Percentiles rank a stretch among this genome's conserved stretches.
phyloP scores from a whole-genome alignment of 1,140 invertebrate species.

The Drosophila bifasciata region DNA sequence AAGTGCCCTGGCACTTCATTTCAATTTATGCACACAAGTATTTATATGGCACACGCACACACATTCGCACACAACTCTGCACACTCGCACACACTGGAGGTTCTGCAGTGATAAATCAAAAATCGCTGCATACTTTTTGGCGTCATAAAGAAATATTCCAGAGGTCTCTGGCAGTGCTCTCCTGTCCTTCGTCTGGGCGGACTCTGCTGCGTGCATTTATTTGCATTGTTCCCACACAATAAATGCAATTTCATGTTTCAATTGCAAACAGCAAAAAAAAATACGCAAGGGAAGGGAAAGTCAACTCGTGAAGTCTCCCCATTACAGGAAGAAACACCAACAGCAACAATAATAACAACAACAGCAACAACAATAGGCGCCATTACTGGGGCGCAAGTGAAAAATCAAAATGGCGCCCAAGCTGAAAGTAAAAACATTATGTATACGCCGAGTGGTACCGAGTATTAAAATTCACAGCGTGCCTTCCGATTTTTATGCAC shows the following conservation, averaged over 20 bases:
- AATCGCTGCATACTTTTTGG: constrained; percentile 74
- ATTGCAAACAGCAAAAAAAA: constrained; percentile 47
- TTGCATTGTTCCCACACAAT: constrained; percentile 59
- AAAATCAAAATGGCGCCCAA: constrained; percentile 56
- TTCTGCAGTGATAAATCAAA: constrained; percentile 65
- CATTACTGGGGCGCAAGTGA: constrained; percentile 24
- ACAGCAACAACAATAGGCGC: constrained; percentile 17
- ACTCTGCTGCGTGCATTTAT: constrained; percentile 36
- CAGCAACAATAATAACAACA: constrained; percentile 19
- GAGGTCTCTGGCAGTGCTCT: constrained; percentile 15
- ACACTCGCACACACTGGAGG: constrained; percentile 1
- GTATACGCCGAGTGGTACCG: constrained; percentile 61
- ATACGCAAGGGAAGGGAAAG: constrained; percentile 18
- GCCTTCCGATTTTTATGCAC: constrained; percentile 65
- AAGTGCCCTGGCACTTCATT: constrained; percentile 77
- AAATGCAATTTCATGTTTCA: constrained; percentile 67
- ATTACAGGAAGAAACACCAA: constrained; percentile 20
- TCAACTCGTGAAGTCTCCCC: constrained; percentile 7
- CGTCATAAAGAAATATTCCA: constrained; percentile 42
- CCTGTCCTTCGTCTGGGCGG: background rate
- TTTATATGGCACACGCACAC: constrained; percentile 25
- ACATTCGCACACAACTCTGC: background rate
- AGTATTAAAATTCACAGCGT: constrained; percentile 73
- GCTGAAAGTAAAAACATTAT: constrained; percentile 57
- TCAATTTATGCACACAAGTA: constrained; percentile 68